phyloP scores from a whole-genome alignment of 2,797 vertebrate genomes.

The Schizothorax lantsangensis region DNA sequence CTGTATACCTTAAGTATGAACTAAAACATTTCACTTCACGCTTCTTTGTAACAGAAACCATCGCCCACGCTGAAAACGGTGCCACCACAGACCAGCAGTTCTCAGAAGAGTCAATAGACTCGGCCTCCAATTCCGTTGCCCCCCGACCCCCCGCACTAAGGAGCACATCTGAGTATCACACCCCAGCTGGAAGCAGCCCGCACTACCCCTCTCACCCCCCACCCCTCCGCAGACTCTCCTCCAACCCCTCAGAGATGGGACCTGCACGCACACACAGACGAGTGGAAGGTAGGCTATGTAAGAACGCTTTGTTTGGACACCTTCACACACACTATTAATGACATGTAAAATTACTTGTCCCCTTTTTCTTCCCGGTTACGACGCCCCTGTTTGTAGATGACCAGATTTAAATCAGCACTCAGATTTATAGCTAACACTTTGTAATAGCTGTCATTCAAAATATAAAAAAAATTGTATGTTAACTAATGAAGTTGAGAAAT shows the following conservation, averaged over 20 bases:
- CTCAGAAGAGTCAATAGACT: conserved; percentile 79
- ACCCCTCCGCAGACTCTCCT: conserved; percentile 76
- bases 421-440: neutral
- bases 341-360: neutral
- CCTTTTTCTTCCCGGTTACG: neutral
- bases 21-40: neutral
- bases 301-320: conserved; percentile 50
- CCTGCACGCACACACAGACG: conserved; percentile 78
- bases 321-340: conserved; percentile 7
- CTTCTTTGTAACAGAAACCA: conserved; percentile 68
- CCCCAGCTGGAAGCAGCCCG: conserved; percentile 73
- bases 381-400: neutral
- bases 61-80: conserved; percentile 78
- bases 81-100: conserved; percentile 77
- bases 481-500: neutral
- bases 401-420: neutral
- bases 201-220: conserved; percentile 78
- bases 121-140: conserved; percentile 71
- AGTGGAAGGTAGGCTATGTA: conserved; percentile 85
- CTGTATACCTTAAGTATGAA: neutral
- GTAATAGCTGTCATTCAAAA: neutral
- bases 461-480: neutral
- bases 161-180: conserved; percentile 73
- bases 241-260: conserved; percentile 81
- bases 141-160: conserved; percentile 69